Base-by-base conservation (phyloP, 2,888 invertebrate species). In the Thera obeliscata region DNA sequence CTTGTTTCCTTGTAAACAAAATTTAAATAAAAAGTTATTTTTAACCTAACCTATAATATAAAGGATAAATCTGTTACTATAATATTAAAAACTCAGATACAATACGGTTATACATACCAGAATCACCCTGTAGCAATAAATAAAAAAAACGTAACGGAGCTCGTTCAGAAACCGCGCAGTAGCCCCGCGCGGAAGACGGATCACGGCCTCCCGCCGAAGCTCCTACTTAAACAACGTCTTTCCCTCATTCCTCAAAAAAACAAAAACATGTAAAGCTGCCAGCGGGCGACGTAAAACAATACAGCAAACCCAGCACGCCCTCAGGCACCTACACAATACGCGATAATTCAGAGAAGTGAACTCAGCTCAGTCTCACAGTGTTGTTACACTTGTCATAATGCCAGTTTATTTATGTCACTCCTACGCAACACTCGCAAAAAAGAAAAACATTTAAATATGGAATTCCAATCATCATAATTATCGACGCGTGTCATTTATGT, bases 151-250 rank as follows among this genome's bases (percentile, higher is more conserved):
- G 0, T 36, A 61, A 59, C 67, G 65, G 63, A 71, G 61, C 62
- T 56, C 52, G 68, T 63, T 65, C 63, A 46, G 50, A 74, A 83
- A 88, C 91, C 91, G 84, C 87, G 87, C 91, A 87, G 91, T 90
- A 91, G 91, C 90, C 78, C 84, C 84, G 78, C 82, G 74, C 77
- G 75, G 76, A 82, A 85, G 89, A 87, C 87, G 84, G 86, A 88
- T 87, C 81, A 76, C 78, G 70, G 66, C 68, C 71, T 72, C 70
- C 72, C 73, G 70, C 73, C 73, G 76, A 73, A 73, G 73, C 76
- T 65, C 82, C 85, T 83, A 82, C 86, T 81, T 83, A 85, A 85
- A 84, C 85, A 83, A 78, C 73, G 69, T 35, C 65, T 36, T 46
- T 61, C 66, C 70, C 69, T 79, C 77, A 76, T 78, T 72, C 57